phyloP scores from a whole-genome alignment of 2,888 invertebrate genomes.

The Loripinus fragilis region DNA sequence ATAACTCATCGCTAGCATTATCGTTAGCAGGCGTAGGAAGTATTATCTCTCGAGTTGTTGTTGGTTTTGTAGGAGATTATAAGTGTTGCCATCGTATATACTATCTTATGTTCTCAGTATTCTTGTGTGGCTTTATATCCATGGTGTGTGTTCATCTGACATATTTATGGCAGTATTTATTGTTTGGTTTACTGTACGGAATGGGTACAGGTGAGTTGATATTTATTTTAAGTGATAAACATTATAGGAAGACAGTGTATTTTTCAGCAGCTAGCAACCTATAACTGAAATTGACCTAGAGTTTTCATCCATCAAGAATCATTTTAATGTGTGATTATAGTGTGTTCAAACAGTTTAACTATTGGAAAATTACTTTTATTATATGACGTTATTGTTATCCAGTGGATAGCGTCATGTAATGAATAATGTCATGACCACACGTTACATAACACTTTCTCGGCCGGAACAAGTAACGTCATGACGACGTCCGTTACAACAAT shows the following conservation, averaged over 20 bases:
- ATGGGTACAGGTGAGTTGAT: constrained; percentile 6
- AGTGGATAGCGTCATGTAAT: too few species aligned
- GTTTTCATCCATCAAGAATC: background rate
- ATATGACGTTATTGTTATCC: too few species aligned
- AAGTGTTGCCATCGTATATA: background rate
- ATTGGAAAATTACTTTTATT: too few species aligned
- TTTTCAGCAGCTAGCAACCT: background rate
- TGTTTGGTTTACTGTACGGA: background rate
- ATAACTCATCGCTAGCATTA: background rate
- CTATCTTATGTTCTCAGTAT: background rate
- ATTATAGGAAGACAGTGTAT: background rate
- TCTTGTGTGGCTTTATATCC: background rate
- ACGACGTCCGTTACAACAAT: too few species aligned
- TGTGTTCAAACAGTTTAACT: too few species aligned
- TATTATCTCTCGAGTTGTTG: background rate
- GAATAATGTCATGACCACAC: too few species aligned
- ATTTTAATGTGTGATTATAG: too few species aligned
- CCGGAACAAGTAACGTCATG: too few species aligned
- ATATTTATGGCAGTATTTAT: background rate
- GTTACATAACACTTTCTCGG: too few species aligned
- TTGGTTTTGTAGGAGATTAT: background rate
- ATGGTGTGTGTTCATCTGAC: background rate
- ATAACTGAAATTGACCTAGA: background rate
- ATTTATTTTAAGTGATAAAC: too few species aligned
- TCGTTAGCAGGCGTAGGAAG: background rate